Evolutionary conservation across 2,797 vertebrate genomes (phyloP).

Genomic region (Moxostoma hubbsi): DNA sequence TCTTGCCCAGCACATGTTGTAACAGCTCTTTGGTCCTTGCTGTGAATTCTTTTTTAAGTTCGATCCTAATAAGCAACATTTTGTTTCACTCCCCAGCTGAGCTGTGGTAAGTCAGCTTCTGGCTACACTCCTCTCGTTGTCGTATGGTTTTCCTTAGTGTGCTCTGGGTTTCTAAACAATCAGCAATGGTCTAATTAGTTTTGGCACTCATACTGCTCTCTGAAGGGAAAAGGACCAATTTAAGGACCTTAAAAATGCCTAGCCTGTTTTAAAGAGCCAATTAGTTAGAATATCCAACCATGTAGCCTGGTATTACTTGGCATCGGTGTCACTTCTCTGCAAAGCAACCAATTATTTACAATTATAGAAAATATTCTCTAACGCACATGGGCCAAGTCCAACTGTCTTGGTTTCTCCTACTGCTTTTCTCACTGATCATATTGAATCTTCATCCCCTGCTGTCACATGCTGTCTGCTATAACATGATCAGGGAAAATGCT

Average conservation of each 20-base stretch:
- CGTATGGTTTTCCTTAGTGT: conserved; percentile 75
- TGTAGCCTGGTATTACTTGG: conserved; percentile 72
- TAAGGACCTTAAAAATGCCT: conserved; percentile 80
- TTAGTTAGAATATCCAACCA: conserved; percentile 76
- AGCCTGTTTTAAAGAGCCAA: conserved; percentile 82
- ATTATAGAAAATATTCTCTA: conserved; percentile 75
- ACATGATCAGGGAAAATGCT: conserved; percentile 54
- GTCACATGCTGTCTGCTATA: conserved; percentile 55
- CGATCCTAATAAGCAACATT: conserved; percentile 70
- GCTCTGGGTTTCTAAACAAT: conserved; percentile 77
- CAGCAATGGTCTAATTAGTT: conserved; percentile 80
- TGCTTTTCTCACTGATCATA: conserved; percentile 59
- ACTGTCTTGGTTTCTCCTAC: conserved; percentile 54
- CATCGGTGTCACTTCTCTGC: conserved; percentile 73
- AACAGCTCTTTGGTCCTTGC: conserved; percentile 45
- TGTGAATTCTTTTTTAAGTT: conserved; percentile 56
- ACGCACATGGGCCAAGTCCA: conserved; percentile 61
- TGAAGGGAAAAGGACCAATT: conserved; percentile 79
- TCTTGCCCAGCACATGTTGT: conserved; percentile 45
- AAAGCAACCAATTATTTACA: conserved; percentile 77
- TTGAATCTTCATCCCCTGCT: conserved; percentile 56
- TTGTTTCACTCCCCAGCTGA: conserved; percentile 66
- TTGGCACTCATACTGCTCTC: conserved; percentile 76
- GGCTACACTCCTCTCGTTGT: conserved; percentile 65
- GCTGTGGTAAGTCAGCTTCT: conserved; percentile 68